Evolutionary conservation across 2,888 invertebrate genomes (phyloP).

Genomic region (Aphidius colemani): DNA sequence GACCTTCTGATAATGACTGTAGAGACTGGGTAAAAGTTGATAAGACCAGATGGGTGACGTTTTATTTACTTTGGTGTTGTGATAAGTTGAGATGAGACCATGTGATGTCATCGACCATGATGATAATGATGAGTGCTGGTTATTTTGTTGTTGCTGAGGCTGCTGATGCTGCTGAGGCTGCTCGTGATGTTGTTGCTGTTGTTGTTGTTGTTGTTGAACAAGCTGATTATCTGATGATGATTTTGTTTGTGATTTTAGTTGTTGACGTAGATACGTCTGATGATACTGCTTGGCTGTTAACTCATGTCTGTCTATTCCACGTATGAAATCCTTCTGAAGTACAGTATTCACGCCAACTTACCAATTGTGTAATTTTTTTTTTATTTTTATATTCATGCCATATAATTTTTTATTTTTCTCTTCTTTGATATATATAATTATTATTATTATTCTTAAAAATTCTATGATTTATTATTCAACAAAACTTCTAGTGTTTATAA

Average conservation of each 20-base stretch:
- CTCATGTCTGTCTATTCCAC: slow-evolving; percentile 52
- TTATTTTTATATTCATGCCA: neutral
- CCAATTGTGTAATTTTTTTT: slow-evolving; percentile 36
- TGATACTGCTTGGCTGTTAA: slow-evolving; percentile 34
- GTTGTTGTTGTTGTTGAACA: slow-evolving; percentile 30
- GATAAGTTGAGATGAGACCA: slow-evolving; percentile 29
- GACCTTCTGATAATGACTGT: slow-evolving; percentile 85
- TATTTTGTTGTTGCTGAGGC: slow-evolving; percentile 22
- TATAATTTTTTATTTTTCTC: neutral
- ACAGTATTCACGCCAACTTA: slow-evolving; percentile 56
- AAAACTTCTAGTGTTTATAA: neutral
- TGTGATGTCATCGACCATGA: no score
- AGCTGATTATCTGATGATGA: neutral
- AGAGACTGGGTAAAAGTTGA: slow-evolving; percentile 82
- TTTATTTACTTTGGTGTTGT: slow-evolving; percentile 52
- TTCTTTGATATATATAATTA: neutral
- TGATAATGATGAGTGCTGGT: slow-evolving; percentile 30
- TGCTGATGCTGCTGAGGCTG: neutral
- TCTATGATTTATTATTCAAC: neutral
- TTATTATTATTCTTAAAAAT: no score
- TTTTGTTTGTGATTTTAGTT: no score
- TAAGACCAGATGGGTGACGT: slow-evolving; percentile 76
- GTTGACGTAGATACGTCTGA: slow-evolving; percentile 17
- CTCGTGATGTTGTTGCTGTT: slow-evolving; percentile 28
- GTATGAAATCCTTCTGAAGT: slow-evolving; percentile 56